Conservation (phyloP, 2,888 invertebrate species). For the Caenorhabditis sinica region DNA sequence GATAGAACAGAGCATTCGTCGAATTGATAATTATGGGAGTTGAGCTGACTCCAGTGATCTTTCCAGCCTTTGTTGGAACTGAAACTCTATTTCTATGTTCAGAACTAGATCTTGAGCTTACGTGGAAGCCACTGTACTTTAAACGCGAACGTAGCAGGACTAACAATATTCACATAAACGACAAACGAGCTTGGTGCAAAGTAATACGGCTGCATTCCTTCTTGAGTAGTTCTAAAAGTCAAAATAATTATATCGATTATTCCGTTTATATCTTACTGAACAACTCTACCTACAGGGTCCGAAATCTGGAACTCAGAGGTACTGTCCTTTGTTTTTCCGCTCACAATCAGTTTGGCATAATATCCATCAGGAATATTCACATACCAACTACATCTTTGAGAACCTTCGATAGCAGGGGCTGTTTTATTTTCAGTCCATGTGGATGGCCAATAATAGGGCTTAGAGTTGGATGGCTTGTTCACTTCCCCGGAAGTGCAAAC, state of each 20-base stretch:
- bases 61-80: slow-evolving; percentile 15
- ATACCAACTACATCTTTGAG: slow-evolving; percentile 18
- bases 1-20: not conserved
- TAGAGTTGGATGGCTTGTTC: not conserved
- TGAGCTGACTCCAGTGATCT: not conserved
- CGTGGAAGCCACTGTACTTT: slow-evolving; percentile 31
- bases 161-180: slow-evolving; percentile 1
- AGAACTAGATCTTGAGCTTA: not conserved
- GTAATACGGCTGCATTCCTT: slow-evolving; percentile 32
- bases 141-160: slow-evolving; percentile 28
- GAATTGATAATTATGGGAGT: not conserved
- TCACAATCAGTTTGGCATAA: slow-evolving; percentile 35
- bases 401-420: slow-evolving; percentile 5
- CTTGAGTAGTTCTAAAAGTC: slow-evolving; percentile 16
- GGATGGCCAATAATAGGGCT: slow-evolving; percentile 34
- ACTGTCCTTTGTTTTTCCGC: slow-evolving; percentile 11
- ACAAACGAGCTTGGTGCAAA: slow-evolving; percentile 29
- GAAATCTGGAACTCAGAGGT: slow-evolving; percentile 3
- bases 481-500: slow-evolving; percentile 13
- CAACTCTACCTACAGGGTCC: slow-evolving; percentile 34
- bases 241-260: not conserved
- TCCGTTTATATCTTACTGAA: not conserved
- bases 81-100: not conserved
- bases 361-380: slow-evolving; percentile 32
- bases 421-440: slow-evolving; percentile 41